Evolutionary conservation across 2,888 invertebrate species (phyloP).

Genomic region (Baronia brevicornis): DNA sequence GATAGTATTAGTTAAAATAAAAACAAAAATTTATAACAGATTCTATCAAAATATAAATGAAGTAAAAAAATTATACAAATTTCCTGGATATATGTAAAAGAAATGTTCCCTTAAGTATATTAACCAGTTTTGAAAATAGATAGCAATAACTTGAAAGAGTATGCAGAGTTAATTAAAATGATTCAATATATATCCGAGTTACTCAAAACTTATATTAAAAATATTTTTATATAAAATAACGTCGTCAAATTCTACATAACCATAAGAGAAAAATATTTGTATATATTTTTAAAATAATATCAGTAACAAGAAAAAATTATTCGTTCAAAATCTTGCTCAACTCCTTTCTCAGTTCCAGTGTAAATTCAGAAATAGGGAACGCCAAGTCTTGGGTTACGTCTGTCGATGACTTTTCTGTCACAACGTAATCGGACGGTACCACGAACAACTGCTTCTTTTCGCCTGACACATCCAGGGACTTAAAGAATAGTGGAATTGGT

Average conservation of each 20-base stretch:
- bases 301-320: conserved; percentile 16
- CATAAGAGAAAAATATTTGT: conserved; percentile 1
- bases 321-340: conserved; percentile 54
- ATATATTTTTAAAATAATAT: not conserved
- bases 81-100: too few relatives aligned
- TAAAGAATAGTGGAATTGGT: conserved; percentile 51
- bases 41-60: too few relatives aligned
- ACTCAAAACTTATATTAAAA: too few relatives aligned
- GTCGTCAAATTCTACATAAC: conserved; percentile 7
- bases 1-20: too few relatives aligned
- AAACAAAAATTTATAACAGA: too few relatives aligned
- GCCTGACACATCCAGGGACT: conserved; percentile 25
- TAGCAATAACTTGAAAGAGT: too few relatives aligned
- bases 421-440: conserved; percentile 56
- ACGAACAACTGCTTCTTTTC: conserved; percentile 52
- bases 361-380: conserved; percentile 56
- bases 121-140: too few relatives aligned
- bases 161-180: too few relatives aligned
- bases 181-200: too few relatives aligned
- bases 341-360: conserved; percentile 56
- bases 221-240: too few relatives aligned
- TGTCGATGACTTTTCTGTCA: conserved; percentile 29
- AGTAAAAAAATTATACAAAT: too few relatives aligned
- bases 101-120: too few relatives aligned
- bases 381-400: conserved; percentile 43